These are phyloP conservation scores for Pogonomyrmex barbatus DNA, from an alignment of 1,140 invertebrate species.

Conservation along the genomic window DNA sequence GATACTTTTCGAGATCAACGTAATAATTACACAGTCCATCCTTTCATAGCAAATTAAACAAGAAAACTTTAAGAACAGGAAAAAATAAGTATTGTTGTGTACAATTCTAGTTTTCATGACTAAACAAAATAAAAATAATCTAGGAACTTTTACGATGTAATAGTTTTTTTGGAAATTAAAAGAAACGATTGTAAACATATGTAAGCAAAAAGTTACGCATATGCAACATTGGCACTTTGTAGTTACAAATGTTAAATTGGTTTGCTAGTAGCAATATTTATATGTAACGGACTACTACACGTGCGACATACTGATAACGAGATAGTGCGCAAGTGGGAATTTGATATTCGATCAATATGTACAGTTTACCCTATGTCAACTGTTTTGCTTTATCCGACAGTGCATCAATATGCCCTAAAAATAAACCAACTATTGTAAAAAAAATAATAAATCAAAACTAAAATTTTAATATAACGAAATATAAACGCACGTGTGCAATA, in stretches of 20 bases:
- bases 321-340: constrained; percentile 42
- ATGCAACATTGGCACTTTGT: not conserved
- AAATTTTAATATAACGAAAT: constrained; percentile 21
- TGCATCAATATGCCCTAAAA: constrained; percentile 13
- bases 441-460: not conserved
- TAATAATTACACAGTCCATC: not conserved
- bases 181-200: not conserved
- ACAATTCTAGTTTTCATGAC: not conserved
- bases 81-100: not conserved
- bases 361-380: constrained; percentile 19
- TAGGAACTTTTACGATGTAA: not conserved
- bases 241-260: not conserved
- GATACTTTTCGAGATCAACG: not conserved
- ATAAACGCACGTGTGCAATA: not conserved
- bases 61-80: not conserved
- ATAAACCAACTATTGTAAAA: constrained; percentile 17
- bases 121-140: constrained; percentile 2
- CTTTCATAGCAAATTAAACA: not conserved
- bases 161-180: constrained; percentile 16
- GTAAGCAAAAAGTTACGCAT: not conserved
- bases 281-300: constrained; percentile 8
- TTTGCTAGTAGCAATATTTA: constrained; percentile 28
- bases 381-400: constrained; percentile 22
- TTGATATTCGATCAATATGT: constrained; percentile 49
- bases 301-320: constrained; percentile 36